Percentiles rank a stretch among this genome's conserved stretches.
Conservation (phyloP, 64 coral and sea anemone species). For the Montipora cactus region DNA sequence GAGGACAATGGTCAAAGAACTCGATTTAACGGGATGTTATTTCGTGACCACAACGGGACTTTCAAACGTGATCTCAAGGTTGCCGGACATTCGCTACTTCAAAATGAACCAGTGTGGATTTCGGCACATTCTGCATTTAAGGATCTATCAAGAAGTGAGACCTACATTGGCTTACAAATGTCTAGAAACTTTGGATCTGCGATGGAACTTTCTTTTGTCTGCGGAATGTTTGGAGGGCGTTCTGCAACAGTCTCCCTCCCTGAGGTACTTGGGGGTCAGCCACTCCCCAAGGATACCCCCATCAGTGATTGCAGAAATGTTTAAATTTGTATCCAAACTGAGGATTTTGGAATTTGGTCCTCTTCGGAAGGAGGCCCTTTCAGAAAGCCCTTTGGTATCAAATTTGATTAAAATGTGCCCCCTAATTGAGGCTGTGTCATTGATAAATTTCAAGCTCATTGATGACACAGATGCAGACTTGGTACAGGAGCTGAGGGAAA, state of each 20-base stretch:
- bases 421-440: conserved; percentile 89
- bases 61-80: conserved; percentile 86
- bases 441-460: conserved; percentile 95
- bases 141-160: conserved; percentile 97
- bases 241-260: conserved; percentile 85
- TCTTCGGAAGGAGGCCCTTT: conserved; percentile 90
- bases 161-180: conserved; percentile 76
- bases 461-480: conserved; percentile 76
- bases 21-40: conserved; percentile 99
- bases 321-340: conserved; percentile 90
- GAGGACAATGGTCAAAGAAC: conserved; percentile 75
- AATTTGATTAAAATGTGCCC: conserved; percentile 90
- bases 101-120: conserved; percentile 99
- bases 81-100: conserved; percentile 91
- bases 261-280: conserved; percentile 96
- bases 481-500: conserved; percentile 79
- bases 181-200: conserved; percentile 92
- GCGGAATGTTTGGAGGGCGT: conserved; percentile 98
- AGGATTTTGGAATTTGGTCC: conserved; percentile 99
- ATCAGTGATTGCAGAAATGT: conserved; percentile 86
- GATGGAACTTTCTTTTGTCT: conserved; percentile 99
- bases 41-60: conserved; percentile 97
- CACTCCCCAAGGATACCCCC: conserved; percentile 97
- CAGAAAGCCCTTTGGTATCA: conserved; percentile 85
- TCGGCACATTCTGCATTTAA: conserved; percentile 92